These are phyloP conservation scores for Varecia variegata DNA, from an alignment of 2,797 vertebrate genomes.

Conservation along the genomic window DNA sequence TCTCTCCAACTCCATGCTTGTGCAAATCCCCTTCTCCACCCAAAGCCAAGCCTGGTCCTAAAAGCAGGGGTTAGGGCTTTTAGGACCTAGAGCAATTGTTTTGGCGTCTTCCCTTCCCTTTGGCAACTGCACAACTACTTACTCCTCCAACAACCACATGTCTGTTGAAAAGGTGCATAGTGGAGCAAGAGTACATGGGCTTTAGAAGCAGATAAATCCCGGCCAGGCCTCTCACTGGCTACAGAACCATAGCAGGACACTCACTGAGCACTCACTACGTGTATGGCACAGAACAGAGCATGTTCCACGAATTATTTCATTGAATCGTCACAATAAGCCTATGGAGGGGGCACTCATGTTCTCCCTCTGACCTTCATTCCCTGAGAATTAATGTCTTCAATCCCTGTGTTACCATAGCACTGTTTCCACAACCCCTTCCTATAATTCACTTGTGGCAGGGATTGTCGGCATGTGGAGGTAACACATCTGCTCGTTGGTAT, in stretches of 20 bases:
- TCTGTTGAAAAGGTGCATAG: neutral
- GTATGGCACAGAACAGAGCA: no score
- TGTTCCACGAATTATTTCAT: neutral
- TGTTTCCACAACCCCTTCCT: neutral
- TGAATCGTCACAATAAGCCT: neutral
- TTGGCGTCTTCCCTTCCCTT: neutral
- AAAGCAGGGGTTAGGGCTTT: neutral
- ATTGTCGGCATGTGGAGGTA: fast-evolving
- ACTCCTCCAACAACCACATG: neutral
- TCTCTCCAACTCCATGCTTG: neutral
- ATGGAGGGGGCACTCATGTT: neutral
- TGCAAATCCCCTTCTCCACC: neutral
- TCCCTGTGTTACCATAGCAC: neutral
- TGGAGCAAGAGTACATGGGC: neutral
- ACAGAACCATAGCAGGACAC: neutral
- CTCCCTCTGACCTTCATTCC: neutral
- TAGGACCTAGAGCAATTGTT: neutral
- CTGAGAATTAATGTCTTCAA: neutral
- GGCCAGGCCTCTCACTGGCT: neutral
- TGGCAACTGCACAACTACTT: neutral
- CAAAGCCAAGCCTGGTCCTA: constrained; percentile 9
- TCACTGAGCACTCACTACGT: neutral
- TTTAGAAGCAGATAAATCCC: neutral
- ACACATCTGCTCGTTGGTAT: neutral
- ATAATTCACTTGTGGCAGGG: neutral